phyloP scores from a whole-genome alignment of 2,113 vertebrate species.

The Odobenus rosmarus region DNA sequence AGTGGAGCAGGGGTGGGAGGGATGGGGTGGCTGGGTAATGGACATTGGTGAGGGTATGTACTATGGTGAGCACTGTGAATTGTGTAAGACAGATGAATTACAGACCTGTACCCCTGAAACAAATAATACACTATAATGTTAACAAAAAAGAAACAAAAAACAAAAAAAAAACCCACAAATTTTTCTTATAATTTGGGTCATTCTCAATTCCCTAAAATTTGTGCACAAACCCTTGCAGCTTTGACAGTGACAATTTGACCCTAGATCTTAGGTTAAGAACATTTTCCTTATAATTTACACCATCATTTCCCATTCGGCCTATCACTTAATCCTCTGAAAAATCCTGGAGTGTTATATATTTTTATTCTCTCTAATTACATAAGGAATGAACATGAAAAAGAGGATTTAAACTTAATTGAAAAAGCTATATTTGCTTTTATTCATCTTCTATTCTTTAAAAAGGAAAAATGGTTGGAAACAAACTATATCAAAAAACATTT shows the following conservation, averaged over 20 bases:
- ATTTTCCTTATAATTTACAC: neutral
- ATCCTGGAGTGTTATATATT: neutral
- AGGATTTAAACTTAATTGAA: neutral
- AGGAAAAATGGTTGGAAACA: conserved; percentile 6
- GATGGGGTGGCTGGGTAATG: no score
- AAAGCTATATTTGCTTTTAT: neutral
- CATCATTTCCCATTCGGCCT: neutral
- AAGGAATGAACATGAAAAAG: conserved; percentile 16
- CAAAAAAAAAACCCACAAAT: neutral
- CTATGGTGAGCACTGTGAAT: no score
- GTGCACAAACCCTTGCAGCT: neutral
- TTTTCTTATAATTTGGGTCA: neutral
- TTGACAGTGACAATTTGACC: neutral
- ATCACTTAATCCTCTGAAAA: neutral
- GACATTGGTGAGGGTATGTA: no score
- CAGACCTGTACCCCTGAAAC: no score
- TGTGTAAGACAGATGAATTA: no score
- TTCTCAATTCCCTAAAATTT: conserved; percentile 22
- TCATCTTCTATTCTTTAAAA: neutral
- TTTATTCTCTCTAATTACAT: neutral
- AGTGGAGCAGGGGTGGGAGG: no score
- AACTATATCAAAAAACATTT: neutral
- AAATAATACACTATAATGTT: no score
- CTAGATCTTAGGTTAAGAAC: neutral
- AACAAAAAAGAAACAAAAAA: no score